These are phyloP conservation scores for Chaitophorus viminalis DNA, from an alignment of 2,888 invertebrate species.

Conservation along the genomic window DNA sequence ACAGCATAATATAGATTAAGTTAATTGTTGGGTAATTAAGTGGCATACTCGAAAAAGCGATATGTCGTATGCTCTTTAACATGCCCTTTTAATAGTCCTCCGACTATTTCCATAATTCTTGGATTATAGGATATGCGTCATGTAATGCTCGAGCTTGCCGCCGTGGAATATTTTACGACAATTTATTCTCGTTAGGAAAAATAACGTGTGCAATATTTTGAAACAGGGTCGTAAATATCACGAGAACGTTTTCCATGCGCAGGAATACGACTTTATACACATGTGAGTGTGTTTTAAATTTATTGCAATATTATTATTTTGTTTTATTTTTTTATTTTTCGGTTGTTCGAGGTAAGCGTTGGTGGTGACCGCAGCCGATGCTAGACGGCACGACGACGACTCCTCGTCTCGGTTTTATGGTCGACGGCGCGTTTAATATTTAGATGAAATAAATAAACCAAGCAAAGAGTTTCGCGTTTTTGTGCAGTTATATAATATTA, in stretches of 20 bases:
- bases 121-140: background rate
- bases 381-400: background rate
- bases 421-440: background rate
- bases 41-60: background rate
- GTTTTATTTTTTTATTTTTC: background rate
- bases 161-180: background rate
- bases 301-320: background rate
- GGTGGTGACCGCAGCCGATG: background rate
- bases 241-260: background rate
- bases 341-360: background rate
- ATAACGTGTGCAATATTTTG: background rate
- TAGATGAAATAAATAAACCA: background rate
- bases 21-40: too few relatives aligned
- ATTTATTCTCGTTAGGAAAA: background rate
- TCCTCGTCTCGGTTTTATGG: background rate
- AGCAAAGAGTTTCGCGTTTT: background rate
- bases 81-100: background rate
- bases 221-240: background rate
- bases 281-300: background rate
- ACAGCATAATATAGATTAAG: too few relatives aligned
- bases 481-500: background rate
- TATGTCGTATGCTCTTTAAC: background rate
- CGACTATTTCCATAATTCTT: background rate
- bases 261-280: background rate
- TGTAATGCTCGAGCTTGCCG: background rate